Conservation (phyloP, 2,797 vertebrate species). For the Alcedo quadribrachys region DNA sequence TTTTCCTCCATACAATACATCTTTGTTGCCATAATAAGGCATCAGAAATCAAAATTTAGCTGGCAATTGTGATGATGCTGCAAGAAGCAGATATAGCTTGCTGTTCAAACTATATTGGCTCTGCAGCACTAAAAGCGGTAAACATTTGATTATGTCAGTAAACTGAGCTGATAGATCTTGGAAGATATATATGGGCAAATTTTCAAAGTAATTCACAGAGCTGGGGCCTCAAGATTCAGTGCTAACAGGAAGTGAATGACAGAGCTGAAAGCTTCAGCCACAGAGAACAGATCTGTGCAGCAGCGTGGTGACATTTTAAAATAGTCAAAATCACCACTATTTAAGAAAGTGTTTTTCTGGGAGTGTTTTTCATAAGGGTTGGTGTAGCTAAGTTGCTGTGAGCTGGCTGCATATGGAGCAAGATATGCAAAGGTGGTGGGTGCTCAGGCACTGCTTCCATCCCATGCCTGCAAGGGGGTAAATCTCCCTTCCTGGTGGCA, state of each 20-base stretch:
- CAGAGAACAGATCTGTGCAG: neutral
- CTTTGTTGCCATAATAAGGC: slow-evolving; percentile 50
- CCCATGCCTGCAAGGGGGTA: fast-evolving
- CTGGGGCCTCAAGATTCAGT: neutral
- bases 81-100: slow-evolving; percentile 39
- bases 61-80: slow-evolving; percentile 64
- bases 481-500: neutral
- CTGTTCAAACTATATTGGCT: slow-evolving; percentile 43
- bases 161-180: slow-evolving; percentile 51
- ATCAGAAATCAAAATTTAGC: slow-evolving; percentile 60
- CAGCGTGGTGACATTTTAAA: fast-evolving
- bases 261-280: neutral
- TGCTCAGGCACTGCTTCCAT: neutral
- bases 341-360: slow-evolving; percentile 13
- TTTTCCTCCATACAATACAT: slow-evolving; percentile 1
- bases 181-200: slow-evolving; percentile 7
- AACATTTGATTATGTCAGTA: slow-evolving; percentile 61
- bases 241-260: slow-evolving; percentile 15
- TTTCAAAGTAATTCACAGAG: neutral
- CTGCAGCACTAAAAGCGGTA: slow-evolving; percentile 38
- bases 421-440: neutral
- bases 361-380: neutral
- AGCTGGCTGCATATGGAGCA: neutral
- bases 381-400: neutral
- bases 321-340: neutral